A percentile compares a stretch with the other conserved stretches of the same genome.
Evolutionary conservation across 2,888 invertebrate genomes (phyloP).

Genomic region (Lochmaea capreae): DNA sequence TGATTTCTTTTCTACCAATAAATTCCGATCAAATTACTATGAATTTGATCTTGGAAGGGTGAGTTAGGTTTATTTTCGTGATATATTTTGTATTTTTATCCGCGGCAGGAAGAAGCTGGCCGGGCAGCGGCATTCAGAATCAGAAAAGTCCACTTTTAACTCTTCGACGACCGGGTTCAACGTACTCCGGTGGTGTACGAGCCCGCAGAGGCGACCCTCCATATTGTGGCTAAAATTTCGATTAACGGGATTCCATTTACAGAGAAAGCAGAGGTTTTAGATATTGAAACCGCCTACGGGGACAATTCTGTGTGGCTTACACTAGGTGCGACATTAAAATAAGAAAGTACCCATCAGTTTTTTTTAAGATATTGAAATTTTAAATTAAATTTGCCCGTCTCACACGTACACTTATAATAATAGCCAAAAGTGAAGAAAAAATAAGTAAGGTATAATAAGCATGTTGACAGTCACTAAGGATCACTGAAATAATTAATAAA

Average conservation of each 20-base stretch:
- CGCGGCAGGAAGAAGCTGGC: slow-evolving; percentile 60
- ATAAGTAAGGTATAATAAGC: no score
- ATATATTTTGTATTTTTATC: slow-evolving; percentile 58
- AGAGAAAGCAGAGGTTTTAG: slow-evolving; percentile 1
- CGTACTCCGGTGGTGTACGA: slow-evolving; percentile 59
- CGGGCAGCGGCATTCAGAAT: slow-evolving; percentile 50
- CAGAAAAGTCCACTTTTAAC: slow-evolving; percentile 59
- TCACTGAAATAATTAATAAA: no score
- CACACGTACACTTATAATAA: background rate
- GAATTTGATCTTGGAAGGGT: slow-evolving; percentile 35
- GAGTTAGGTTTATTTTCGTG: slow-evolving; percentile 52
- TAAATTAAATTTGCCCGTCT: background rate
- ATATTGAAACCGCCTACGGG: background rate
- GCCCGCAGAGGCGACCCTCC: slow-evolving; percentile 60
- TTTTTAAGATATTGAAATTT: background rate
- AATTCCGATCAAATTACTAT: background rate
- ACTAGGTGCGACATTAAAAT: background rate
- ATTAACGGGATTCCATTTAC: slow-evolving; percentile 19
- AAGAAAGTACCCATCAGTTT: background rate
- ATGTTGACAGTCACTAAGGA: no score
- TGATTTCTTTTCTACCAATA: no score
- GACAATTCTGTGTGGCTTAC: background rate
- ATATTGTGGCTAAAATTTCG: slow-evolving; percentile 51
- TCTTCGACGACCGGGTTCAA: slow-evolving; percentile 60
- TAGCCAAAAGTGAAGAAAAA: no score